phyloP scores from a whole-genome alignment of 92 coral and sea anemone genomes.

The Umimayanthus kanabou region DNA sequence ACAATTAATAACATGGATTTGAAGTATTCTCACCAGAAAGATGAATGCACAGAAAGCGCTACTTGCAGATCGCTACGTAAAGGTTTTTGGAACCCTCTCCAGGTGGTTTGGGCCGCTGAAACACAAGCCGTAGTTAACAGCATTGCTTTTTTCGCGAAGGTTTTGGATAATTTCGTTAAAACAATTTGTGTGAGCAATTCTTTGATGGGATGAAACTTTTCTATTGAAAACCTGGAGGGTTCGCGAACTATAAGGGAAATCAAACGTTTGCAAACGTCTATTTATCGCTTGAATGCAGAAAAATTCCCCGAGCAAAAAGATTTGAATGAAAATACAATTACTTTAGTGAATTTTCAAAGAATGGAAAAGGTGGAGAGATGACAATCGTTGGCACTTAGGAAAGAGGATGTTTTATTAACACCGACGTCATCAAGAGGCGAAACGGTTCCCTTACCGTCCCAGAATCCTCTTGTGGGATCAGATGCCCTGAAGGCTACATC shows the following conservation, averaged over 20 bases:
- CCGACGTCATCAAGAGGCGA: slow-evolving; percentile 54
- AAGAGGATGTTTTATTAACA: slow-evolving; percentile 68
- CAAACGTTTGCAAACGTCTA: slow-evolving; percentile 10
- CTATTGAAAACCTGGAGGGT: slow-evolving; percentile 15
- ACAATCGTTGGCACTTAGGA: slow-evolving; percentile 79
- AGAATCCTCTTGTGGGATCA: slow-evolving; percentile 67
- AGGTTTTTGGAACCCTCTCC: neutral
- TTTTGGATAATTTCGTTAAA: slow-evolving; percentile 45
- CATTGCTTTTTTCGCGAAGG: slow-evolving; percentile 57
- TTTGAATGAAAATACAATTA: slow-evolving; percentile 69
- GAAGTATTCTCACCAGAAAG: neutral
- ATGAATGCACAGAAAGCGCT: neutral
- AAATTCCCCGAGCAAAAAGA: slow-evolving; percentile 35
- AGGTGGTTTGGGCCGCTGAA: slow-evolving; percentile 31
- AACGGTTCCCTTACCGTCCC: slow-evolving; percentile 44
- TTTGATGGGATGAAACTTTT: slow-evolving; percentile 26
- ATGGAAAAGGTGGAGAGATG: slow-evolving; percentile 21
- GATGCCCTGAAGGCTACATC: slow-evolving; percentile 71
- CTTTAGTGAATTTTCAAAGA: slow-evolving; percentile 59
- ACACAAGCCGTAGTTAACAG: slow-evolving; percentile 71
- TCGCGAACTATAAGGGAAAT: slow-evolving; percentile 35
- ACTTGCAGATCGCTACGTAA: neutral
- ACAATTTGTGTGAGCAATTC: slow-evolving; percentile 38
- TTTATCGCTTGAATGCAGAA: slow-evolving; percentile 31
- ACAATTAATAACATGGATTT: slow-evolving; percentile 4